phyloP scores from a whole-genome alignment of 2,113 vertebrate species.

The Apodemus sylvaticus region DNA sequence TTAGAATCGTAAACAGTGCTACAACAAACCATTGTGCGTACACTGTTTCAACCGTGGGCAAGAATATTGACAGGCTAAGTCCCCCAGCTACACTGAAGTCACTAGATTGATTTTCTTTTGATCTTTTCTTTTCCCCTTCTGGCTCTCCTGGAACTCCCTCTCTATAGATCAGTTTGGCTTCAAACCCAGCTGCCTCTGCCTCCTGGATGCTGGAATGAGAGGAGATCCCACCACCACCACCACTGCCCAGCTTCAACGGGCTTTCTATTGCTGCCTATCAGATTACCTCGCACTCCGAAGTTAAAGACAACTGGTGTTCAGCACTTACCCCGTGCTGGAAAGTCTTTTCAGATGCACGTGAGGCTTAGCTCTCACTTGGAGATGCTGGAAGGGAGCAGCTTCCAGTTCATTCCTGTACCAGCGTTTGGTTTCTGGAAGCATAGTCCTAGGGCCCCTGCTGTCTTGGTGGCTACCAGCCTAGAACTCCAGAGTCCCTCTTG shows the following conservation, averaged over 20 bases:
- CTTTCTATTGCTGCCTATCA: background rate
- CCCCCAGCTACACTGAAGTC: background rate
- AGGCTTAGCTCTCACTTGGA: background rate
- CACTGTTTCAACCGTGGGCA: background rate
- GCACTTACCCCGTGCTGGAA: background rate
- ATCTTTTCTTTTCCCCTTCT: background rate
- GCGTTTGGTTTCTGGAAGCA: background rate
- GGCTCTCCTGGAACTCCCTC: background rate
- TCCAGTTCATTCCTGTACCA: background rate
- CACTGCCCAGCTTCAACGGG: background rate
- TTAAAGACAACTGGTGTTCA: background rate
- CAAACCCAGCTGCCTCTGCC: background rate
- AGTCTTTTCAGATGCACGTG: background rate
- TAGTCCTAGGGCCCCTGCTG: background rate
- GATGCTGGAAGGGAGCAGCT: background rate
- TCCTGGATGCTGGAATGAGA: background rate
- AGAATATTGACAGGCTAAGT: background rate
- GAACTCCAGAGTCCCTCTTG: background rate
- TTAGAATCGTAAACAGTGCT: background rate
- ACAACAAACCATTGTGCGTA: background rate
- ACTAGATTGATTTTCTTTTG: background rate
- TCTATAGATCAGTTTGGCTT: background rate
- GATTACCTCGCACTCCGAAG: background rate
- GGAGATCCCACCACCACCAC: background rate
- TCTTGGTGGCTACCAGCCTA: background rate